Evolutionary conservation across 2,888 invertebrate species (phyloP).

Genomic region (Aleiodes leptofemur): DNA sequence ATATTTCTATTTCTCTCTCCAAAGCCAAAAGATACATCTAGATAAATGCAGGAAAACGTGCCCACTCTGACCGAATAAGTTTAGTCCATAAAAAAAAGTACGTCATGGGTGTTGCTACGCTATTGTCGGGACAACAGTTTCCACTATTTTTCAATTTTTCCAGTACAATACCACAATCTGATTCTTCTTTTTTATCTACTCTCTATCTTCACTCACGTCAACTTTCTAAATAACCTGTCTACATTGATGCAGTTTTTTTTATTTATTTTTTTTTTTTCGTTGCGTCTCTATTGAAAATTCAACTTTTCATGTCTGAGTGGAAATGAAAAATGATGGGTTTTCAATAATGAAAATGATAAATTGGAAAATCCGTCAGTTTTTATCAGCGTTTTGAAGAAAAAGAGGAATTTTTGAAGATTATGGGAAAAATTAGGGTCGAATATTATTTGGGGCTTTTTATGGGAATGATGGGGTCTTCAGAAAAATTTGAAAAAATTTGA

Average conservation of each 20-base stretch:
- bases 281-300: not conserved
- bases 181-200: slow-evolving; percentile 31
- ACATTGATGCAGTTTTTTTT: not conserved
- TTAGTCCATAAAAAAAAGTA: slow-evolving; percentile 53
- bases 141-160: slow-evolving; percentile 37
- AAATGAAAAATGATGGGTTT: too few species aligned
- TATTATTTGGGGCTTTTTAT: too few species aligned
- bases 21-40: slow-evolving; percentile 71
- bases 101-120: slow-evolving; percentile 26
- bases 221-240: slow-evolving; percentile 1
- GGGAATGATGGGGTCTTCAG: too few species aligned
- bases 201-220: slow-evolving; percentile 8
- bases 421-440: too few species aligned
- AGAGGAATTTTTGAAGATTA: too few species aligned
- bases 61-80: slow-evolving; percentile 58
- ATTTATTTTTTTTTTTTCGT: not conserved
- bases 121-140: slow-evolving; percentile 51
- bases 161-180: slow-evolving; percentile 14
- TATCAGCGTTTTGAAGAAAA: too few species aligned
- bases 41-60: slow-evolving; percentile 73
- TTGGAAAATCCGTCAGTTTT: too few species aligned
- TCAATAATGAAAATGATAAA: too few species aligned
- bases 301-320: not conserved
- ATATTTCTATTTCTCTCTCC: slow-evolving; percentile 67
- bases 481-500: too few species aligned